Evolutionary conservation across 2,888 invertebrate genomes (phyloP).

Genomic region (Acanthococcus lagerstroemiae): DNA sequence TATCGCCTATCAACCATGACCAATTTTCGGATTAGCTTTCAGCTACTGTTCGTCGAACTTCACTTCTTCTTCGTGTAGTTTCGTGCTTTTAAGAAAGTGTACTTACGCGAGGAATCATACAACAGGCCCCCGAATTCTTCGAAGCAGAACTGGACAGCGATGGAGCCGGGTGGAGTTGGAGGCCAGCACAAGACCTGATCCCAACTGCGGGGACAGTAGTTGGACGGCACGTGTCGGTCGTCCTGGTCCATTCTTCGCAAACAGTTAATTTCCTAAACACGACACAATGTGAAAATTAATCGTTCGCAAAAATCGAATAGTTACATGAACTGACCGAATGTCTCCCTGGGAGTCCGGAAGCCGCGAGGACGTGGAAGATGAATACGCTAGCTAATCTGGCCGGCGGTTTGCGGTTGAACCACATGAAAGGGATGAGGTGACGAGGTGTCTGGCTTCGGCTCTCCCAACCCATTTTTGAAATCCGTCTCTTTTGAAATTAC

Average conservation of each 20-base stretch:
- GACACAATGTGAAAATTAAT: too few relatives aligned
- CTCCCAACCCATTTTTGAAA: too few relatives aligned
- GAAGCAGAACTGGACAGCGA: slow-evolving; percentile 66
- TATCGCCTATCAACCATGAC: not conserved
- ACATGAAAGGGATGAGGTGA: too few relatives aligned
- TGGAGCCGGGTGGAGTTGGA: slow-evolving; percentile 56
- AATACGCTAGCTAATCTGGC: too few relatives aligned
- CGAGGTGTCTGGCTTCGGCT: too few relatives aligned
- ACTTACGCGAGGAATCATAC: slow-evolving; percentile 57
- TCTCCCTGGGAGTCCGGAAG: too few relatives aligned
- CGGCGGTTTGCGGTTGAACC: too few relatives aligned
- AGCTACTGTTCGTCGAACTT: not conserved
- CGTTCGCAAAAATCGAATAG: too few relatives aligned
- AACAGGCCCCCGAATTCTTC: slow-evolving; percentile 63
- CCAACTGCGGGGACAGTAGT: slow-evolving; percentile 56
- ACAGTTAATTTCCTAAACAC: slow-evolving; percentile 8
- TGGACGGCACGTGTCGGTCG: not conserved
- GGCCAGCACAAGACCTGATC: slow-evolving; percentile 79
- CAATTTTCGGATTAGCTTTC: not conserved
- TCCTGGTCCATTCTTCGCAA: not conserved
- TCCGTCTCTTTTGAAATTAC: too few relatives aligned
- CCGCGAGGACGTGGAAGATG: too few relatives aligned
- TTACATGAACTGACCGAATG: too few relatives aligned
- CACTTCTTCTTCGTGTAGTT: not conserved
- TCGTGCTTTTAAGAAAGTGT: not conserved